Evolutionary conservation across 2,888 invertebrate species (phyloP), one percentile per base, ranked within the genome.

Genomic region (Diadromus collaris): DNA sequence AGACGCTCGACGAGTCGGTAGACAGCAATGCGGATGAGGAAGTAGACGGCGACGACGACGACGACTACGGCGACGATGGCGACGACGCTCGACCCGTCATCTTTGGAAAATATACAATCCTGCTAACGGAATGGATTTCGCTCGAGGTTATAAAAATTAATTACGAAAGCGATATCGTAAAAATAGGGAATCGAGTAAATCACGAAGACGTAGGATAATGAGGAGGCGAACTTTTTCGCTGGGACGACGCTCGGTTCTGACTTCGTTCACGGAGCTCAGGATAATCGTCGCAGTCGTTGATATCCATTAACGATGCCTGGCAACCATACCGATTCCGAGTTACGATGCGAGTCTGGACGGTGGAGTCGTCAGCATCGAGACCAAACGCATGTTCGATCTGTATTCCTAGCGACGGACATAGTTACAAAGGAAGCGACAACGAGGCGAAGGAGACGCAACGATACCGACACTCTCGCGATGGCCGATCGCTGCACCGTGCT

Each of bases 121-220:
- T 54, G 21, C 32, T 67, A 46, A 9, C 10, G 13, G 24, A 38
- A 34, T 51, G 29, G 7, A 61, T 61, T 61, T 24, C 61, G 51
- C 29, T 61, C 48, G 46, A 29, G 68, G 48, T 29, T 29, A 29
- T 74, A 61, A 67, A 74, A 74, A 74, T 74, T 74, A 74, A 74
- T 74, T 41, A 67, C 58, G 48, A 74, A 67, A 24, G 48, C 19
- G 60, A 60, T 34, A 60, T 67, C 46, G 65, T 38, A 58, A 56
- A 54, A 74, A 61, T 67, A 38, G 27, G 46, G 24, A 32, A 24
- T 48, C 60, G 29, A 48, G 58, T 56, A 34, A 58, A 64, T 72
- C 72, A 54, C 56, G 64, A 64, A 71, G 29, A 19, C 32, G 24
- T 19, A 19, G 1, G 51, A 48, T 70, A 46, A 60, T 61, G 27